These are phyloP conservation scores for Pectinophora gossypiella DNA, from an alignment of 1,140 invertebrate genomes.

Conservation along the genomic window DNA sequence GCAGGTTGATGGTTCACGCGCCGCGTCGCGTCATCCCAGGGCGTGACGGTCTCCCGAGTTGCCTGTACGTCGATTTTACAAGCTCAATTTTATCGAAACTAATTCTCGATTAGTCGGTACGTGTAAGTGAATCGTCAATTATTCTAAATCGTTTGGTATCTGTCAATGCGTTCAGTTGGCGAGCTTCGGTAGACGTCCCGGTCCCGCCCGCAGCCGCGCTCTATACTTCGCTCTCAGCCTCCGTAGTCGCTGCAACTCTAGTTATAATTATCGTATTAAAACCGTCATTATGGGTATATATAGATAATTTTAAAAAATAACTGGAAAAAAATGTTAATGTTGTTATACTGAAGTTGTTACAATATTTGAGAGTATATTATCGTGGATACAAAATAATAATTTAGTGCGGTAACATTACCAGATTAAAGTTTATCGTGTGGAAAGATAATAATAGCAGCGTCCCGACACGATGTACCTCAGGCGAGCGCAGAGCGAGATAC, in stretches of 20 bases:
- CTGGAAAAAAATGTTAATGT: constrained; percentile 71
- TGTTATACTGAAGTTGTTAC: constrained; percentile 76
- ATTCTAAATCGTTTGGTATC: constrained; percentile 27
- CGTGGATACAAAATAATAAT: constrained; percentile 53
- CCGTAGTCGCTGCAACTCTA: constrained; percentile 45
- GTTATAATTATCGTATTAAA: constrained; percentile 40
- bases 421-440: constrained; percentile 42
- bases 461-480: background rate
- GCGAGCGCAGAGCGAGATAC: constrained; percentile 19
- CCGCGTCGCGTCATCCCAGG: constrained; percentile 8
- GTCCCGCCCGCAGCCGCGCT: background rate
- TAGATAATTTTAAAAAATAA: constrained; percentile 54
- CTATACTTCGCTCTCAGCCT: background rate
- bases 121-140: constrained; percentile 70
- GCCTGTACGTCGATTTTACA: constrained; percentile 61
- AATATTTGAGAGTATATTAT: constrained; percentile 76
- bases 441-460: constrained; percentile 48
- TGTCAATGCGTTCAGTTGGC: background rate
- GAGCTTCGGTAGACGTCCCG: background rate
- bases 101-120: constrained; percentile 56
- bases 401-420: constrained; percentile 54
- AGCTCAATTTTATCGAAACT: constrained; percentile 67
- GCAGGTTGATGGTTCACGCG: background rate
- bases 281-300: constrained; percentile 48
- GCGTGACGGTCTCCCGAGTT: constrained; percentile 25